Conservation (phyloP, 2,797 vertebrate genomes). For the Leptodactylus fallax region DNA sequence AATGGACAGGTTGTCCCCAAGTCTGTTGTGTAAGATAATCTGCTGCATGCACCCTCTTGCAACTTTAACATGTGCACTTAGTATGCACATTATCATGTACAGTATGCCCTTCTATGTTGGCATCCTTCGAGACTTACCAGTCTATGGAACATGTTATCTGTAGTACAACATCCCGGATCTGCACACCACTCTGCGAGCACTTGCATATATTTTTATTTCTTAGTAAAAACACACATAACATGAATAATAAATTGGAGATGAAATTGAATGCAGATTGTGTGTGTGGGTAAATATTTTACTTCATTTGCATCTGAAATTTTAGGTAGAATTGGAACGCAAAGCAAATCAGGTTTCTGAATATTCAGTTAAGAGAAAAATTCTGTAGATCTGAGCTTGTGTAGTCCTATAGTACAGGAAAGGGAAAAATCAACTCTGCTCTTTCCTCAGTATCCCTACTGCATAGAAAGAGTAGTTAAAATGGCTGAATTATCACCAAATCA, state of each 20-base stretch:
- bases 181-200: background rate
- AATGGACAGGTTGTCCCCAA: background rate
- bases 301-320: conserved; percentile 57
- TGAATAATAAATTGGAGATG: conserved; percentile 55
- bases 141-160: background rate
- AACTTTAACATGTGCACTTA: background rate
- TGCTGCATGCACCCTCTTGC: background rate
- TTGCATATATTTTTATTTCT: background rate
- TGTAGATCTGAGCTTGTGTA: background rate
- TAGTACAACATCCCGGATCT: background rate
- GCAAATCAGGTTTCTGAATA: conserved; percentile 36
- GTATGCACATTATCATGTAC: background rate
- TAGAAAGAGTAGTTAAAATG: background rate
- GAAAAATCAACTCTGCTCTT: background rate
- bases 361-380: background rate
- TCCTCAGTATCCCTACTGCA: background rate
- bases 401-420: too few relatives aligned
- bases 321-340: conserved; percentile 17
- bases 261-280: conserved; percentile 54
- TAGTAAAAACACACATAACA: conserved; percentile 10
- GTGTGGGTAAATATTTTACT: conserved; percentile 61
- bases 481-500: too few relatives aligned
- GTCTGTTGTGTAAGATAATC: background rate
- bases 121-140: background rate
- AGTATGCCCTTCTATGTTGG: background rate